These are phyloP conservation scores for Eristalis pertinax DNA, from an alignment of 2,888 invertebrate species.

Conservation along the genomic window DNA sequence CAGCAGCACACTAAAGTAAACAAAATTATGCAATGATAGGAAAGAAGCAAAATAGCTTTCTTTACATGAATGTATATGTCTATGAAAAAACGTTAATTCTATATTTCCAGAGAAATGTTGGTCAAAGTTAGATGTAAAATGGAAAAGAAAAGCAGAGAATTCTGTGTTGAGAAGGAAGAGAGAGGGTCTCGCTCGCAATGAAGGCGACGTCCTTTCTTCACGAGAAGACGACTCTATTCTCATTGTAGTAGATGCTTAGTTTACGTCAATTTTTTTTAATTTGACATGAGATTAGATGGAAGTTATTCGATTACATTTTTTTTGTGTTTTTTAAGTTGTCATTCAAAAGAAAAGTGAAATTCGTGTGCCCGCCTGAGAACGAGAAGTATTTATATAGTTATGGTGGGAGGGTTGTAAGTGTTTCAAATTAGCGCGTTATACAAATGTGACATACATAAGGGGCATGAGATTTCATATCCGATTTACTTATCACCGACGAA, in stretches of 20 bases:
- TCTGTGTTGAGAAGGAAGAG: conserved; percentile 59
- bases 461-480: too few species aligned
- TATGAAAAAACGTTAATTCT: conserved; percentile 33
- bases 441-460: not conserved
- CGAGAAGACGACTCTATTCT: conserved; percentile 43
- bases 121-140: conserved; percentile 4
- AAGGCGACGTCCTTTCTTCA: conserved; percentile 53
- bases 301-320: conserved; percentile 13
- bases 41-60: conserved; percentile 43
- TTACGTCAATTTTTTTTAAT: not conserved
- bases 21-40: conserved; percentile 11
- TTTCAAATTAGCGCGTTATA: not conserved
- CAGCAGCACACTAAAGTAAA: too few species aligned
- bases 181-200: conserved; percentile 48
- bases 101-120: conserved; percentile 48
- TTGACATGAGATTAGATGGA: conserved; percentile 15
- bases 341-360: conserved; percentile 24
- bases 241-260: conserved; percentile 26
- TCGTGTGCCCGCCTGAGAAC: conserved; percentile 59
- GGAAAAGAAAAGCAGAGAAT: conserved; percentile 36
- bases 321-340: not conserved
- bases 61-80: conserved; percentile 3
- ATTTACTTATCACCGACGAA: too few species aligned
- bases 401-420: not conserved
- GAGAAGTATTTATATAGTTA: conserved; percentile 49